Conservation (phyloP, 2,113 vertebrate genomes). For the Lepisosteus osseus region DNA sequence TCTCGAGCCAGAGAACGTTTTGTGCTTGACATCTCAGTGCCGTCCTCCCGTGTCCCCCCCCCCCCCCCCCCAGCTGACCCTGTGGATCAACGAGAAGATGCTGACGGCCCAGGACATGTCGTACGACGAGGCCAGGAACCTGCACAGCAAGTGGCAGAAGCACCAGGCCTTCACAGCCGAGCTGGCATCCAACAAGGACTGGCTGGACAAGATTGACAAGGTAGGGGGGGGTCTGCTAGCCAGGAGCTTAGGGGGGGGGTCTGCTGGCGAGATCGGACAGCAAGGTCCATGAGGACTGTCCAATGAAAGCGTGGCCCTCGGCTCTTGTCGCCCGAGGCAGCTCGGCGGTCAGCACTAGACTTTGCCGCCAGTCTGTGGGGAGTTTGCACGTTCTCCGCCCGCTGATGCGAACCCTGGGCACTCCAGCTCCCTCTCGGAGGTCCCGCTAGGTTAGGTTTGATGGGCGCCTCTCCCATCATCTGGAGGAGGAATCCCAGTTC, state of each 20-base stretch:
- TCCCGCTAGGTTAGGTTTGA: no score
- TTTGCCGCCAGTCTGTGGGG: no score
- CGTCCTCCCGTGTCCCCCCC: constrained; percentile 32
- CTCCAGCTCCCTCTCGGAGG: no score
- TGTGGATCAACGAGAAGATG: constrained; percentile 95
- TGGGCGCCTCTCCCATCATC: not conserved
- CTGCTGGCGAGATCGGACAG: no score
- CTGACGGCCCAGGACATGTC: constrained; percentile 89
- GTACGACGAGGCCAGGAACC: constrained; percentile 86
- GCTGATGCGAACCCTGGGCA: no score
- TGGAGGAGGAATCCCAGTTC: not conserved
- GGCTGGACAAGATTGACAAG: constrained; percentile 89
- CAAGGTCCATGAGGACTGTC: no score
- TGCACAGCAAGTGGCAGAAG: constrained; percentile 95
- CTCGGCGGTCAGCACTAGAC: no score
- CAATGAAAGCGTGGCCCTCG: no score
- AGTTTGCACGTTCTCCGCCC: no score
- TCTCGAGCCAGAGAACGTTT: no score
- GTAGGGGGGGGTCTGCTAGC: constrained; percentile 38
- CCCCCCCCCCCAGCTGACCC: constrained; percentile 69
- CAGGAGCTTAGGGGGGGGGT: no score
- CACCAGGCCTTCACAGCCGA: constrained; percentile 94
- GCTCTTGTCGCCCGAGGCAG: no score
- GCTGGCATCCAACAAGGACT: constrained; percentile 88
- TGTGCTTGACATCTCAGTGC: not conserved